Evolutionary conservation across 23 tunicate species (phyloP), one percentile per base, ranked within the genome.

Genomic region (Diplosoma virens): DNA sequence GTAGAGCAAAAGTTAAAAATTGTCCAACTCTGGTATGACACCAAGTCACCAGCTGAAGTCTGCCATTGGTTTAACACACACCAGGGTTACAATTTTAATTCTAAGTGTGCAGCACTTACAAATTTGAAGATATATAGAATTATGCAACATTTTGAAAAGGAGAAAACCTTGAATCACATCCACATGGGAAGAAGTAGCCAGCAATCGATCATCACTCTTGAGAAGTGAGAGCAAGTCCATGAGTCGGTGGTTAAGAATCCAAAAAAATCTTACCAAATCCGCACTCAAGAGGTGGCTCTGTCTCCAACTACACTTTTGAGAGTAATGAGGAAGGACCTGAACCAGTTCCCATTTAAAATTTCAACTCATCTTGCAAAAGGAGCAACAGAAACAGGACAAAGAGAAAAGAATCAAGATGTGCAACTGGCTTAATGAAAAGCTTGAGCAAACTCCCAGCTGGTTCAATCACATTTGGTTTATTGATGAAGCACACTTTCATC

Each of bases 171-270:
- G 35, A 34, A 63, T 63, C 52, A 45, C 16, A 16, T 45, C 52
- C 52, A 45, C 14, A 16, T 16, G 52, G 52, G 52, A n/a, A n/a
- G 20, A 63, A 63, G 33, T 63, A 11, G 70, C 29, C 70, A 28
- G 70, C 70, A 30, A 63, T 63, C 70, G 35, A 20, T 36, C 11
- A 63, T 28, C 70, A 23, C 37, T 82, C 95, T 67, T 88, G 80
- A 56, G 82, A 88, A 56, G 63, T 20, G 63, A 25, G 63, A 56
- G 63, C 63, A 56, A 56, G 25, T 56, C 63, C 63, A 25, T 56
- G 24, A 56, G 63, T 56, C 63, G 25, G 63, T 56, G 63, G 25
- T 56, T 41, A 41, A 41, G 11, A 41, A 14, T 41, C 9, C 50
- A 25, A 56, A 56, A 25, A 56, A 56, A 56, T 56, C 63, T 56